Conservation (phyloP, 2,888 invertebrate species). For the Ophion ellenae region DNA sequence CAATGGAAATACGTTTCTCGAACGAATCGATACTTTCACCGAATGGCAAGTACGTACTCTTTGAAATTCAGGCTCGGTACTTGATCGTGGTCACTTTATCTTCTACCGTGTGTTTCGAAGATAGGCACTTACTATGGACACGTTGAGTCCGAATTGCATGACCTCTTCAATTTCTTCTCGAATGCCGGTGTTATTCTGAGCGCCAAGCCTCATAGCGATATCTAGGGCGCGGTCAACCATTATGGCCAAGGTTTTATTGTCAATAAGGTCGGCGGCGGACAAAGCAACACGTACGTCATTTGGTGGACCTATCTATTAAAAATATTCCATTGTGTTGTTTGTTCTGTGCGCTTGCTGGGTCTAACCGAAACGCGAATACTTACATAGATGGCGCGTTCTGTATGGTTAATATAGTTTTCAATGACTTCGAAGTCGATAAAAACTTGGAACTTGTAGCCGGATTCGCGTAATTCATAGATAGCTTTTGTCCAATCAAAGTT, state of each 20-base stretch:
- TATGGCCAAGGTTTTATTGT: no score
- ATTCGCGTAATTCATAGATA: conserved; percentile 91
- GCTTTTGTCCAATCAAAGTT: conserved; percentile 92
- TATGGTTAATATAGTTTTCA: conserved; percentile 93
- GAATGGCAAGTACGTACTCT: neutral
- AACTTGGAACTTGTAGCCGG: conserved; percentile 95
- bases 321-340: no score
- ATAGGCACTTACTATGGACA: conserved; percentile 91
- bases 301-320: no score
- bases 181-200: conserved; percentile 87
- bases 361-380: conserved; percentile 78
- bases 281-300: no score
- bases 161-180: conserved; percentile 88
- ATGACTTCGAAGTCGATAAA: conserved; percentile 95
- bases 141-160: conserved; percentile 93
- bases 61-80: no score
- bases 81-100: no score
- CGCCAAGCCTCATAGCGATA: conserved; percentile 93
- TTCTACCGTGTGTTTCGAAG: neutral
- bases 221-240: conserved; percentile 81
- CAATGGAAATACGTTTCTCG: no score
- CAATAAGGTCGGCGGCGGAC: no score
- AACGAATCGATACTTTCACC: no score
- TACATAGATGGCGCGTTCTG: conserved; percentile 93
- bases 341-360: neutral